Evolutionary conservation across 2,113 vertebrate species (phyloP), one percentile per base, ranked within the genome.

Genomic region (Cheirogaleus medius): DNA sequence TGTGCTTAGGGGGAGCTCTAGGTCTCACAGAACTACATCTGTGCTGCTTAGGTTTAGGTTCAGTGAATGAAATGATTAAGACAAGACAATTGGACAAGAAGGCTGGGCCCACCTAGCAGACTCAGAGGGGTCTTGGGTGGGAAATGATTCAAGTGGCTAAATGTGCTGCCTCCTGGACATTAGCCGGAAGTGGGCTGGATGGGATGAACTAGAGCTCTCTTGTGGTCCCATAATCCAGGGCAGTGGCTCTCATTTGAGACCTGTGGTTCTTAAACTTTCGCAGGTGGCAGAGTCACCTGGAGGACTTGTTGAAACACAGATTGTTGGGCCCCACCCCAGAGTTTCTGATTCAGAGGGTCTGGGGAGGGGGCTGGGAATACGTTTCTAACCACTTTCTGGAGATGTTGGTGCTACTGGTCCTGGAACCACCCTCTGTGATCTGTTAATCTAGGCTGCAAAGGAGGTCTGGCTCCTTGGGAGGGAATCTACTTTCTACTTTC

Each of bases 81-180:
- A 66, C 12, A 56, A 73, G 49, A 23, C 3, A 11, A 13, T 9
- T 47, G 71, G 60, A 9, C 15, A 23, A 64, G 32, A 60, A 89
- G 56, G 14, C 81, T 23, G 49, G 47, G 4, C 32, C 39, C 0
- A 3, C 37, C 39, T 12, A 2, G 18, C 44, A 42, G 21, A 68
- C 13, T 56, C 47, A 60, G 25, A 64, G 12, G 12, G 37, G 25
- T 34, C 3, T 58, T 69, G 73, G 32, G 20, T 81, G 4, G 49
- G 56, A 64, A 73, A 49, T 37, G 49, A 34, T 29, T 69, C 49
- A 6, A 5, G 5, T 18, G 71, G 18, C 37, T 47, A n/a, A 63
- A n/a, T 32, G 23, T 1, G 0, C 21, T 64, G 37, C 8, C 10
- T 42, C 6, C 10, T 42, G 32, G 58, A 49, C 54, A 18, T 68